phyloP scores from a whole-genome alignment of 2,113 vertebrate genomes.

The Cacatua alba region DNA sequence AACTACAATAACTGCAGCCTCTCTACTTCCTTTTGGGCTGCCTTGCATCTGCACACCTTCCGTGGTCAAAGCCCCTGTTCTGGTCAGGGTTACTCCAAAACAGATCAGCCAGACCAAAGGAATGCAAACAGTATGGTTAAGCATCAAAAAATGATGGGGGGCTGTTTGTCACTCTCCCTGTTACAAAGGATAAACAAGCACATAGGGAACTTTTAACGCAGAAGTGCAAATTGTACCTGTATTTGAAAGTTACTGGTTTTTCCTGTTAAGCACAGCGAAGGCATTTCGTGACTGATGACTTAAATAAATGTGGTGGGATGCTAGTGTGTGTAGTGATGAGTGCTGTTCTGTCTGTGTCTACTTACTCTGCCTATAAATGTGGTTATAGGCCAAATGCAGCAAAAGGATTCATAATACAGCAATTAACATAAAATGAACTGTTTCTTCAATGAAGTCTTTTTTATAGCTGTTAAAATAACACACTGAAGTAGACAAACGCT shows the following conservation, averaged over 20 bases:
- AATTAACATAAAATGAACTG: neutral
- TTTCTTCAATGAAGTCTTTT: constrained; percentile 28
- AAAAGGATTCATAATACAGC: neutral
- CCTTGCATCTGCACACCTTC: neutral
- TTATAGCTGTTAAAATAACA: constrained; percentile 30
- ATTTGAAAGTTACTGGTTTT: neutral
- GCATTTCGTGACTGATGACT: neutral
- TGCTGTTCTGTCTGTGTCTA: neutral
- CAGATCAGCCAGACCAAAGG: neutral
- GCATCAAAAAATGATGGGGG: neutral
- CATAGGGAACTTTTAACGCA: neutral
- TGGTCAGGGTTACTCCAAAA: neutral
- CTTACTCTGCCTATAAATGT: neutral
- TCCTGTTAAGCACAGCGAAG: neutral
- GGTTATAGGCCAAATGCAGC: neutral
- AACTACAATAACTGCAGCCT: neutral
- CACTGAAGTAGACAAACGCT: neutral
- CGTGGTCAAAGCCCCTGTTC: neutral
- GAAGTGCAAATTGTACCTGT: neutral
- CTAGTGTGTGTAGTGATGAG: neutral
- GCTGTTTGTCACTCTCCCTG: neutral
- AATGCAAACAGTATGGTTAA: neutral
- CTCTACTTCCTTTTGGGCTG: fast-evolving
- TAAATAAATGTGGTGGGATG: neutral
- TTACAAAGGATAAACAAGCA: neutral